Evolutionary conservation across 30 jellyfish, hydroid and myxozoan genomes (phyloP).

Genomic region (Sanderia malayensis): DNA sequence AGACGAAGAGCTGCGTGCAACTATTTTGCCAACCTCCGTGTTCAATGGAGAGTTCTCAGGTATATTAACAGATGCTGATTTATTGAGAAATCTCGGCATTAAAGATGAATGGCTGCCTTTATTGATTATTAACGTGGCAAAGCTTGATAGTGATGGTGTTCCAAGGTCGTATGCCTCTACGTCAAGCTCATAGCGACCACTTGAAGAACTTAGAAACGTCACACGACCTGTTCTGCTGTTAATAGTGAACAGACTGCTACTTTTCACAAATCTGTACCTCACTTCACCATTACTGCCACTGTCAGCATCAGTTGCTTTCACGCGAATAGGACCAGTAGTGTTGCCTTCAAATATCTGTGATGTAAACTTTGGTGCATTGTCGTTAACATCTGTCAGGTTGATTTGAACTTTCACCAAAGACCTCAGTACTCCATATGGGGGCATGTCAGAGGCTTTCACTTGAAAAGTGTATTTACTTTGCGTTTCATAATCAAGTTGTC

Average conservation of each 20-base stretch:
- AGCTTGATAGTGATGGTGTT: slow-evolving; percentile 37
- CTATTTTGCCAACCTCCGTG: slow-evolving; percentile 58
- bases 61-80: slow-evolving; percentile 59
- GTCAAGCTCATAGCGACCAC: slow-evolving; percentile 70
- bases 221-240: slow-evolving; percentile 63
- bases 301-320: slow-evolving; percentile 83
- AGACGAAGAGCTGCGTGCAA: slow-evolving; percentile 68
- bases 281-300: slow-evolving; percentile 60
- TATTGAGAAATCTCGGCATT: slow-evolving; percentile 60
- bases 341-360: slow-evolving; percentile 69
- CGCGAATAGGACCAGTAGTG: slow-evolving; percentile 48
- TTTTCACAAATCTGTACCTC: slow-evolving; percentile 54
- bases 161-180: slow-evolving; percentile 83
- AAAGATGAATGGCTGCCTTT: slow-evolving; percentile 61
- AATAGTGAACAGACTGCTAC: slow-evolving; percentile 47
- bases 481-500: slow-evolving; percentile 75
- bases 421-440: slow-evolving; percentile 49
- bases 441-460: slow-evolving; percentile 81
- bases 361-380: slow-evolving; percentile 80
- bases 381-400: slow-evolving; percentile 74
- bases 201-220: slow-evolving; percentile 31
- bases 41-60: slow-evolving; percentile 73
- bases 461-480: slow-evolving; percentile 43
- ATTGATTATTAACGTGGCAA: slow-evolving; percentile 61
- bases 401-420: slow-evolving; percentile 39